Evolutionary conservation across 2,797 vertebrate genomes (phyloP), one percentile per base, ranked within the genome.

Genomic region (Enteromius radiatus): DNA sequence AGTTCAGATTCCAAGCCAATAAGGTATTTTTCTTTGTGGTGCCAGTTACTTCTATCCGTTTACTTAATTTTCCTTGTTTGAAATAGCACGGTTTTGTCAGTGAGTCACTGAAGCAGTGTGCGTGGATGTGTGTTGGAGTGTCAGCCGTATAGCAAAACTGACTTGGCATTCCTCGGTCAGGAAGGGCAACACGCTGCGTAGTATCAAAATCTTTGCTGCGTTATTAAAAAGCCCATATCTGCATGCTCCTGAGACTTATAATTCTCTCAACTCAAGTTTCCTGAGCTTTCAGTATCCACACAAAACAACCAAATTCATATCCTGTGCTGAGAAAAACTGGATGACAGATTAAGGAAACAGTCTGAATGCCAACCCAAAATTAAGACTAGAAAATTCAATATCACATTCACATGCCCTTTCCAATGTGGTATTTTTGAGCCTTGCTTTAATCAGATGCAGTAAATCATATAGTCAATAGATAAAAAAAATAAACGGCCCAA

Each of bases 171-270:
- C 19, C 54, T 84, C 78, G 0, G 76, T 82, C 70, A 9, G 36
- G 36, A 63, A 38, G 38, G 45, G 19, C 26, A 23, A 71, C 54
- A n/a, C 47, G 63, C 68, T 87, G 78, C 49, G 0, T 70, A 33
- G 36, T 56, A 71, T 81, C 56, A 41, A 64, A 82, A 73, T 65
- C 78, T 87, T 80, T 76, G 68, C 77, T 78, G 45, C 9, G 28
- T 80, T 84, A 82, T 84, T 71, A 81, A 84, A 59, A 45, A 76
- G 17, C 47, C 31, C 41, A 19, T 84, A 56, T 82, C 75, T 52
- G 63, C 36, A 43, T 33, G 5, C 21, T 83, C 67, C 78, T 26
- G 56, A 73, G 69, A 81, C 54, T n/a, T 33, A 61, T 47, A 36
- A 76, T 73, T 69, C 65, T 28, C 54, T 59, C 59, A 54, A 19